Conservation (phyloP, 2,113 vertebrate species). For the Eulacestoma nigropectus region DNA sequence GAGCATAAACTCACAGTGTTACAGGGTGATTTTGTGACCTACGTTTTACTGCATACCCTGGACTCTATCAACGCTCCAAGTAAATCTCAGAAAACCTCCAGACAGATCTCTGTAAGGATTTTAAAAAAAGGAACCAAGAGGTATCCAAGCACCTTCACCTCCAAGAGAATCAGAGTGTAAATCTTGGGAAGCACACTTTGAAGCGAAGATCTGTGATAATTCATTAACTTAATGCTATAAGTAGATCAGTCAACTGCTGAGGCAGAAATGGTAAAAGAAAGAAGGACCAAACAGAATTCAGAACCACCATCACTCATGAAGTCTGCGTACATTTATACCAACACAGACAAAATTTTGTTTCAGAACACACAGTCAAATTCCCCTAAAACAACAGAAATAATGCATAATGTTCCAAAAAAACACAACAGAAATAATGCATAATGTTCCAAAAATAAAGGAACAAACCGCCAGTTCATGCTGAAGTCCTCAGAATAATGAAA, state of each 20-base stretch:
- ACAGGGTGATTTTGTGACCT: neutral
- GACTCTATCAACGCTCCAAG: neutral
- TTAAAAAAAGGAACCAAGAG: neutral
- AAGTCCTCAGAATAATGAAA: neutral
- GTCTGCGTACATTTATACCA: neutral
- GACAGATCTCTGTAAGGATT: neutral
- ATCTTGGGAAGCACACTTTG: neutral
- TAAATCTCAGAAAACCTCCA: neutral
- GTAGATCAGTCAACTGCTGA: neutral
- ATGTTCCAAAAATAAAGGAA: neutral
- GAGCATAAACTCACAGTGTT: neutral
- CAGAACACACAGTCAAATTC: neutral
- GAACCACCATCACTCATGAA: neutral
- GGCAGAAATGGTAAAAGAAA: neutral
- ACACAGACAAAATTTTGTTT: neutral
- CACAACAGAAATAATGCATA: neutral
- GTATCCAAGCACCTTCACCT: neutral
- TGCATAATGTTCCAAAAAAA: neutral
- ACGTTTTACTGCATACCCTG: neutral
- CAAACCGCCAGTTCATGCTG: neutral
- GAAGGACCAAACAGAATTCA: neutral
- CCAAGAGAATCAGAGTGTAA: neutral
- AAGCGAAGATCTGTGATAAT: neutral
- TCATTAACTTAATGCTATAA: neutral
- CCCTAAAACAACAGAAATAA: neutral